Evolutionary conservation across 2,888 invertebrate genomes (phyloP).

Genomic region (Tiphia femorata): DNA sequence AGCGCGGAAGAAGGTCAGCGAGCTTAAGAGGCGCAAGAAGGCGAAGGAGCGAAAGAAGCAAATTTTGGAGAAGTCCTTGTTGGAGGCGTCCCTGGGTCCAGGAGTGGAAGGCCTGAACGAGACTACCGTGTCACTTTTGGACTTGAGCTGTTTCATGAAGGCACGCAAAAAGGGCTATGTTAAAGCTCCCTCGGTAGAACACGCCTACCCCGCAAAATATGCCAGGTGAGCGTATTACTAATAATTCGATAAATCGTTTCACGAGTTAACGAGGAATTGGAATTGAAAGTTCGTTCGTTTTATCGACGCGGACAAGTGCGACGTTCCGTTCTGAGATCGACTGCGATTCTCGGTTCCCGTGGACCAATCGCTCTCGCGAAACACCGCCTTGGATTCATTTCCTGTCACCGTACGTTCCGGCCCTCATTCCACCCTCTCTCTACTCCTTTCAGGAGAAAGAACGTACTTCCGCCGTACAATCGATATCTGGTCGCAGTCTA

Average conservation of each 20-base stretch:
- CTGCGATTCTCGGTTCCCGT: too few relatives aligned
- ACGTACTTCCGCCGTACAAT: slow-evolving; percentile 59
- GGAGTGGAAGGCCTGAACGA: slow-evolving; percentile 49
- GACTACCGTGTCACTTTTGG: slow-evolving; percentile 53
- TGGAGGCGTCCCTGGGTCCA: slow-evolving; percentile 29
- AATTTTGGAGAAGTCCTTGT: slow-evolving; percentile 34
- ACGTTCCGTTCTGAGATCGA: too few relatives aligned
- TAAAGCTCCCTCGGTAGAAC: slow-evolving; percentile 55
- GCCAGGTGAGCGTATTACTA: slow-evolving; percentile 45
- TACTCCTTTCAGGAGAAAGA: slow-evolving; percentile 44
- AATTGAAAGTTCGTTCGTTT: too few relatives aligned
- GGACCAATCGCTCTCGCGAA: too few relatives aligned
- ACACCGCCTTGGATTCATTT: too few relatives aligned
- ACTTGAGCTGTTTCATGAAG: slow-evolving; percentile 56
- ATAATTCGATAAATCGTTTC: too few relatives aligned
- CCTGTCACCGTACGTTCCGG: not conserved
- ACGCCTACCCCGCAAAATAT: slow-evolving; percentile 52
- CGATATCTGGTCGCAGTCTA: slow-evolving; percentile 73
- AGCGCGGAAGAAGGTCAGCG: slow-evolving; percentile 37
- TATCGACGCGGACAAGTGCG: not conserved
- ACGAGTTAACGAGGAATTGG: too few relatives aligned
- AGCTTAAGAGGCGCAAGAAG: slow-evolving; percentile 46
- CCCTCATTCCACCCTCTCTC: not conserved
- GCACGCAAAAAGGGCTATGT: slow-evolving; percentile 47
- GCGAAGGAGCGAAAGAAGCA: slow-evolving; percentile 43